Evolutionary conservation across 2,888 invertebrate species (phyloP), one percentile per base, ranked within the genome.

Genomic region (Metellina segmentata): DNA sequence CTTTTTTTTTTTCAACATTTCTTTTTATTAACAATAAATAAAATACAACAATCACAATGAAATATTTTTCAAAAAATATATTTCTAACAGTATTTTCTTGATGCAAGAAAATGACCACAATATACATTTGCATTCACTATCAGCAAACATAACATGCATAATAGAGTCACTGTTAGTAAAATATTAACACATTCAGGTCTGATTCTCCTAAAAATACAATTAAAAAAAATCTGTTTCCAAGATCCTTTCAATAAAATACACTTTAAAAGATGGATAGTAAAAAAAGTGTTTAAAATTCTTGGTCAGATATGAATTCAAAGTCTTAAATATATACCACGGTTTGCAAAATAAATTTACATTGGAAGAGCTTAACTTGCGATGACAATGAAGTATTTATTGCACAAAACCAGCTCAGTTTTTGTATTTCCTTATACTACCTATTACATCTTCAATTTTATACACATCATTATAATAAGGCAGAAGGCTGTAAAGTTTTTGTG

Each of bases 381-480:
- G 34, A 9, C 51, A 82, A 51, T 71, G 19, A 81, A 69, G 69
- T 48, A n/a, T n/a, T n/a, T n/a, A n/a, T 86, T 77, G 8, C 49
- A 72, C 4, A 72, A 69, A 74, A 51, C 16, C 7, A 19, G 7
- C 11, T 78, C 74, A 96, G 89, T 61, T 83, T 75, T 92, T 93
- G 77, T 88, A 93, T 34, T 93, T 88, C 79, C 88, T 79, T 69
- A 93, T 88, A 81, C 83, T 89, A n/a, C 74, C 79, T 48, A 93
- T 81, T 52, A 93, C 79, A 71, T 93, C 91, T 79, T 93, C 85
- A 19, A 93, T 13, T 48, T 81, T 91, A 34, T 81, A 48, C 79
- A 75, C 20, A 52, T 83, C 81, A 86, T 93, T 91, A 72, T 89
- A 92, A 72, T 90, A 81, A 49, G 81, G 85, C 16, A 52, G 77